phyloP scores from a whole-genome alignment of 1,140 invertebrate species.

The Drosophila parvula region DNA sequence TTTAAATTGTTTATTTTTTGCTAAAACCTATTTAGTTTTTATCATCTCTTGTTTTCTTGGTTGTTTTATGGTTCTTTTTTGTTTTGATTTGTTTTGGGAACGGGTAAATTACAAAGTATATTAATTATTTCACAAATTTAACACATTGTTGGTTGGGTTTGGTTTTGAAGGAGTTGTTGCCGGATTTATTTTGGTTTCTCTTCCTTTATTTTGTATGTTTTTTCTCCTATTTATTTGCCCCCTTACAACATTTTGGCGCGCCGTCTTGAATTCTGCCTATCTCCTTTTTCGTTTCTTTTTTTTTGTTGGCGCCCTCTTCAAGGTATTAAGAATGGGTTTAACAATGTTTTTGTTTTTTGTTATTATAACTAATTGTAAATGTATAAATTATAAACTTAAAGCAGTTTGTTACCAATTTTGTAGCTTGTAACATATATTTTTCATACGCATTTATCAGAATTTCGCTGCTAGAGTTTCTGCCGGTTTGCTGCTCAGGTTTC shows the following conservation, averaged over 20 bases:
- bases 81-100: constrained; percentile 19
- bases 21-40: constrained; percentile 59
- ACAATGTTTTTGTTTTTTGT: constrained; percentile 54
- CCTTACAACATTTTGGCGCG: constrained; percentile 39
- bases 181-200: constrained; percentile 17
- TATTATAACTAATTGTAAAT: constrained; percentile 71
- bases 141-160: constrained; percentile 40
- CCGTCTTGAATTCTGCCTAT: constrained; percentile 20
- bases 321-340: constrained; percentile 52
- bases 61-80: constrained; percentile 9
- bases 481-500: constrained; percentile 11
- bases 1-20: constrained; percentile 58
- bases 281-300: background rate
- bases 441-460: constrained; percentile 54
- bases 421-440: constrained; percentile 33
- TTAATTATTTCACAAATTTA: constrained; percentile 51
- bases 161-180: constrained; percentile 17
- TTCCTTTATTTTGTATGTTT: constrained; percentile 8
- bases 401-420: constrained; percentile 61
- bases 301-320: constrained; percentile 11
- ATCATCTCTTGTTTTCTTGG: constrained; percentile 44
- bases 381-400: constrained; percentile 78
- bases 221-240: constrained; percentile 16
- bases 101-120: constrained; percentile 31
- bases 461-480: constrained; percentile 26